Conservation (phyloP, 35 echinoderm and acorn worm genomes). For the Anneissia japonica region DNA sequence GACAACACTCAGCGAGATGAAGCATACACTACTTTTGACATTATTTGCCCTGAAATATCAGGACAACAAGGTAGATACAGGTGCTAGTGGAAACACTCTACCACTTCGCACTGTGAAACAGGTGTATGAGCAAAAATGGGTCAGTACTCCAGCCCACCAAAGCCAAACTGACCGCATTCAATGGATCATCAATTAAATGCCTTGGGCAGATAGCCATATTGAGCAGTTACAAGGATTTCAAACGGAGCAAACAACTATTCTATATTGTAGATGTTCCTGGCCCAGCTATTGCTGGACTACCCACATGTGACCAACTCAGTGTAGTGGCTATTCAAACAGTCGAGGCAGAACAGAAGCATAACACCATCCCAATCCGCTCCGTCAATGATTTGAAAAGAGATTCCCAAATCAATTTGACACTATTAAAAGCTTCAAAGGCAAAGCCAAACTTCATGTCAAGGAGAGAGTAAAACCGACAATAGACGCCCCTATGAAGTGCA, state of each 20-base stretch:
- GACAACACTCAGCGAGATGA: not conserved
- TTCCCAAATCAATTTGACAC: conserved; percentile 37
- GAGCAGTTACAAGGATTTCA: conserved; percentile 8
- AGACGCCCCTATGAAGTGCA: conserved; percentile 44
- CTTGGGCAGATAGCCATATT: not conserved
- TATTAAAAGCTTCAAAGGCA: conserved; percentile 38
- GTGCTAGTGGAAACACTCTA: conserved; percentile 21
- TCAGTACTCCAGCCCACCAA: not conserved
- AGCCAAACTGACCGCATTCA: conserved; percentile 4
- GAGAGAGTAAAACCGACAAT: conserved; percentile 24
- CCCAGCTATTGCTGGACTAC: conserved; percentile 30
- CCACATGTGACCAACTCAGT: conserved; percentile 1
- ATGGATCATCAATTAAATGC: not conserved
- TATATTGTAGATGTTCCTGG: conserved; percentile 36
- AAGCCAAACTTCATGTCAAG: conserved; percentile 38
- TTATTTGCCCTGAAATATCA: conserved; percentile 12
- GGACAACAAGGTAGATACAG: conserved; percentile 35
- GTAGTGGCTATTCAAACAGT: not conserved
- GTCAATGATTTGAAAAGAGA: conserved; percentile 2
- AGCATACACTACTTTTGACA: conserved; percentile 29
- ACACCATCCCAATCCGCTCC: not conserved
- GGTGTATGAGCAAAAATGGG: conserved; percentile 15
- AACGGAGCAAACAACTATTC: conserved; percentile 15
- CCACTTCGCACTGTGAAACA: not conserved
- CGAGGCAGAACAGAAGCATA: not conserved